Evolutionary conservation across 2,113 vertebrate species (phyloP).

Genomic region (Vulpes ferrilata): DNA sequence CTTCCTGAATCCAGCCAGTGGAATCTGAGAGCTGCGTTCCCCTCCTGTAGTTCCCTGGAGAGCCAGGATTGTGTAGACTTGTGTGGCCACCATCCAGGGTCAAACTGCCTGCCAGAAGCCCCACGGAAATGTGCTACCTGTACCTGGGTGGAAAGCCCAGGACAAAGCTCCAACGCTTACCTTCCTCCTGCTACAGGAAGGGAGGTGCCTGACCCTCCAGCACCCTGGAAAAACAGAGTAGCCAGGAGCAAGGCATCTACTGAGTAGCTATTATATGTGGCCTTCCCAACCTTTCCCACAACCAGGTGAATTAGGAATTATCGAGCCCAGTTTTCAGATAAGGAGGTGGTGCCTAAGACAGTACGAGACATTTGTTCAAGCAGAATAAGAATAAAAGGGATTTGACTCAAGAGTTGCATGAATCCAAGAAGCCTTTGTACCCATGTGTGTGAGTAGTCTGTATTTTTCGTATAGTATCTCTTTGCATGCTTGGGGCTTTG

Average conservation of each 20-base stretch:
- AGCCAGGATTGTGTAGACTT: neutral
- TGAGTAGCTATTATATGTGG: neutral
- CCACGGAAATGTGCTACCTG: neutral
- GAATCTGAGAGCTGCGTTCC: neutral
- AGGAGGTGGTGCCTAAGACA: neutral
- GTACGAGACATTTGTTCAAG: neutral
- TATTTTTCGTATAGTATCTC: neutral
- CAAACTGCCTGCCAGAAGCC: neutral
- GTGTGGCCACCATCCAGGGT: neutral
- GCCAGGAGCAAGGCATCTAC: neutral
- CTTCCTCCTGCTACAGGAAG: neutral
- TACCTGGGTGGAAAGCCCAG: neutral
- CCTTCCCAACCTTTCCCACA: neutral
- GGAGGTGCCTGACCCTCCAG: neutral
- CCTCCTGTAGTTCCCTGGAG: neutral
- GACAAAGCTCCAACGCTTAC: neutral
- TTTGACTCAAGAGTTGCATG: neutral
- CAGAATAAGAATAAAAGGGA: neutral
- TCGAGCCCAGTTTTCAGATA: neutral
- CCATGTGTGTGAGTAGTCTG: neutral
- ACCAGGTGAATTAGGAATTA: neutral
- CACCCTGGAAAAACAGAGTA: neutral
- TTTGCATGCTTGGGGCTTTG: neutral
- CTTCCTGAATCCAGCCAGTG: neutral
- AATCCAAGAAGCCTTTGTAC: neutral